Evolutionary conservation across 2,888 invertebrate genomes (phyloP).

Genomic region (Lymantria monacha): DNA sequence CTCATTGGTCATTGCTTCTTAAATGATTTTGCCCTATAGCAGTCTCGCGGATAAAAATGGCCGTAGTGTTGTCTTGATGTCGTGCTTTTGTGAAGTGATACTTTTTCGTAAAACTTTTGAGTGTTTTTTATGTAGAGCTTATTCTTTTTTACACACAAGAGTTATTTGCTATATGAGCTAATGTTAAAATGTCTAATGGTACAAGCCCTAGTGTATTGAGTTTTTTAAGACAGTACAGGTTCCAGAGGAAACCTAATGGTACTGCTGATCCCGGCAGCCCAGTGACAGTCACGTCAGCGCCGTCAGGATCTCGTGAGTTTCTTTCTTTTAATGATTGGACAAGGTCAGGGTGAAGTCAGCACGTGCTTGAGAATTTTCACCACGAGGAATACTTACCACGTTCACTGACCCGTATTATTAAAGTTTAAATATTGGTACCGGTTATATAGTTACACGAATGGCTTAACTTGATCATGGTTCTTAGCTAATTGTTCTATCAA

Average conservation of each 20-base stretch:
- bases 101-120: constrained; percentile 47
- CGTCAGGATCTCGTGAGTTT: constrained; percentile 70
- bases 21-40: neutral
- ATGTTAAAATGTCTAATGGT: constrained; percentile 67
- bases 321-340: constrained; percentile 10
- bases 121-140: constrained; percentile 38
- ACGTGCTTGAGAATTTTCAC: constrained; percentile 42
- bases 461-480: constrained; percentile 4
- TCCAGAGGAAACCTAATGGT: constrained; percentile 83
- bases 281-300: constrained; percentile 56
- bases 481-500: neutral
- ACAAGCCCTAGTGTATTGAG: constrained; percentile 83
- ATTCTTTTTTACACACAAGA: constrained; percentile 31
- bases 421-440: constrained; percentile 37
- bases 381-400: constrained; percentile 43
- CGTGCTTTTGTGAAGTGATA: constrained; percentile 53
- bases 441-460: constrained; percentile 11
- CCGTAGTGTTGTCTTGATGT: constrained; percentile 68
- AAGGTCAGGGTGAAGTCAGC: constrained; percentile 20
- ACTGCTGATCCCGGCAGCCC: constrained; percentile 56
- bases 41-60: constrained; percentile 80
- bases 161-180: constrained; percentile 13
- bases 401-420: constrained; percentile 44
- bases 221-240: constrained; percentile 86
- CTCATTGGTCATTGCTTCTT: constrained; percentile 41